phyloP scores from a whole-genome alignment of 92 coral and sea anemone genomes.

The Zoanthus sansibaricus region DNA sequence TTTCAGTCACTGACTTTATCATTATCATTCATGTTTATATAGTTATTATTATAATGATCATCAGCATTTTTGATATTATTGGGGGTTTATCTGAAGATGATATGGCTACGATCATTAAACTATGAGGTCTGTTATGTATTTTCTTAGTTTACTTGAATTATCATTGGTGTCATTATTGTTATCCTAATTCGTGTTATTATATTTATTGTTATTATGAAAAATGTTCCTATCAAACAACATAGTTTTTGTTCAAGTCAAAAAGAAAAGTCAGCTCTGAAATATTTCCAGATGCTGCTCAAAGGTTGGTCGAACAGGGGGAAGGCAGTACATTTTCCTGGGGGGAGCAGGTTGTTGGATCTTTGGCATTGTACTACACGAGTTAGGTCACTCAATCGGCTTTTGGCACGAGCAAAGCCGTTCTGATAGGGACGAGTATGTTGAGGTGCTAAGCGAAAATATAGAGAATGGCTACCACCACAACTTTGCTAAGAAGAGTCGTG shows the following conservation, averaged over 20 bases:
- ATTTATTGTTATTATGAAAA: background rate
- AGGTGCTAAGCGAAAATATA: slow-evolving; percentile 70
- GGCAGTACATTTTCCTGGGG: slow-evolving; percentile 57
- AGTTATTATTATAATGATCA: no score
- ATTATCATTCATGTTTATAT: background rate
- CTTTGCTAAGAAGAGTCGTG: slow-evolving; percentile 56
- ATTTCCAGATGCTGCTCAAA: slow-evolving; percentile 74
- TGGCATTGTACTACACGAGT: slow-evolving; percentile 78
- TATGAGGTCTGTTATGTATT: no score
- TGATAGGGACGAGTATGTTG: slow-evolving; percentile 78
- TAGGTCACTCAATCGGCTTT: slow-evolving; percentile 82
- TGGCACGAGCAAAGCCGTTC: slow-evolving; percentile 93
- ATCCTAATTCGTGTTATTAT: no score
- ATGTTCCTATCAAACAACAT: background rate
- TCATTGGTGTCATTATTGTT: no score
- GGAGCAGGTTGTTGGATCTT: slow-evolving; percentile 70
- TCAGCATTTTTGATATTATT: no score
- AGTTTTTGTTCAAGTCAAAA: background rate
- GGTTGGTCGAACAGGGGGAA: slow-evolving; percentile 76
- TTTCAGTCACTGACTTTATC: no score
- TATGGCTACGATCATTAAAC: no score
- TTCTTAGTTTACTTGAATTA: no score
- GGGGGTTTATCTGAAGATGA: no score
- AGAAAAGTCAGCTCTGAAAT: no score
- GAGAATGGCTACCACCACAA: slow-evolving; percentile 55